phyloP scores from a whole-genome alignment of 2,797 vertebrate genomes.

The Babyrousa celebensis region DNA sequence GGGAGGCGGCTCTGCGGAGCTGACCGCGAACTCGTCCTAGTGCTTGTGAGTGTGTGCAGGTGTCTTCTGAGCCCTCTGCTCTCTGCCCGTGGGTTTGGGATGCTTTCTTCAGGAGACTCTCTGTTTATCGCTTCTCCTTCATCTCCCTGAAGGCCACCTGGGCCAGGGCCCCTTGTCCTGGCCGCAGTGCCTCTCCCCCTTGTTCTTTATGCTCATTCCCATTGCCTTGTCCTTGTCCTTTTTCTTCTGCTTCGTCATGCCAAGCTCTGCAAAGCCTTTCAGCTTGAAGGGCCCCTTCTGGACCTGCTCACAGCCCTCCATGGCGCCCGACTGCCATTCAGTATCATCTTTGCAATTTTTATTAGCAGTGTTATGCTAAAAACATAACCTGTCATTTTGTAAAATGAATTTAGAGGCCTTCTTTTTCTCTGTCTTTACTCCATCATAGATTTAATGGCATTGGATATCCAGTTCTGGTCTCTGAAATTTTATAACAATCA shows the following conservation, averaged over 20 bases:
- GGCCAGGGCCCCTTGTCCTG: slow-evolving; percentile 96
- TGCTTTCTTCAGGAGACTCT: slow-evolving; percentile 97
- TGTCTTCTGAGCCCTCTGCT: slow-evolving; percentile 98
- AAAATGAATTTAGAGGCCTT: background rate
- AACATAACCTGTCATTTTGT: too few species aligned
- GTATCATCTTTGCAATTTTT: background rate
- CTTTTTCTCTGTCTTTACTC: background rate
- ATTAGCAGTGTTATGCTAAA: background rate
- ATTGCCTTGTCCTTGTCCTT: slow-evolving; percentile 95
- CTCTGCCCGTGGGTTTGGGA: slow-evolving; percentile 97
- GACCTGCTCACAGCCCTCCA: slow-evolving; percentile 89
- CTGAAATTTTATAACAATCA: background rate
- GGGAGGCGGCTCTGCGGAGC: slow-evolving; percentile 96
- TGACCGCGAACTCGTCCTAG: slow-evolving; percentile 99
- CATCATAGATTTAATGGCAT: background rate
- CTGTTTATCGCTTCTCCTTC: slow-evolving; percentile 99
- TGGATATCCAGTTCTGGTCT: background rate
- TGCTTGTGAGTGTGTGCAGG: slow-evolving; percentile 96
- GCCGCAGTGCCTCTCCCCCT: slow-evolving; percentile 91
- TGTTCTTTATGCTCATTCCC: slow-evolving; percentile 92
- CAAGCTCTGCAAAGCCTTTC: slow-evolving; percentile 86
- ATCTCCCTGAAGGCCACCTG: slow-evolving; percentile 98
- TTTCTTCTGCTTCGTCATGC: slow-evolving; percentile 92
- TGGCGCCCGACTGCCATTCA: fast-evolving
- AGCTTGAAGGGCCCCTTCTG: slow-evolving; percentile 87